Evolutionary conservation across 2,888 invertebrate species (phyloP).

Genomic region (Polyploca ridens): DNA sequence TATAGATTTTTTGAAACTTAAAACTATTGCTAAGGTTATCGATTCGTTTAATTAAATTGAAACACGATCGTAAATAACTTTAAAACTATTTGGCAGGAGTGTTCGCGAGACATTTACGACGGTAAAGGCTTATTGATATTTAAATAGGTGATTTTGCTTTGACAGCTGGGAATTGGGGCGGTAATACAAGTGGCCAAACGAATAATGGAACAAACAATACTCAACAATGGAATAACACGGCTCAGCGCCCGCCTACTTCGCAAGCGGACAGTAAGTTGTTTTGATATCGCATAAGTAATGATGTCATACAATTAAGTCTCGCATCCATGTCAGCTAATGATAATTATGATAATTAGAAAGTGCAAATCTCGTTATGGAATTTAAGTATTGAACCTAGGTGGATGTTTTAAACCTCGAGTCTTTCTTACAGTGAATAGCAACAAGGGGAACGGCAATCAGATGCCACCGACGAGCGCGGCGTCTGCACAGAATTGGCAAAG

Average conservation of each 20-base stretch:
- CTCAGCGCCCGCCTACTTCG: slow-evolving; percentile 80
- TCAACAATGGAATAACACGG: slow-evolving; percentile 80
- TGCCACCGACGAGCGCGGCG: slow-evolving; percentile 73
- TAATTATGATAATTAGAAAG: slow-evolving; percentile 35
- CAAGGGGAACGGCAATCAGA: slow-evolving; percentile 74
- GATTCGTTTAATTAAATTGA: neutral
- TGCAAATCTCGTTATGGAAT: slow-evolving; percentile 27
- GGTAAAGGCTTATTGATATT: slow-evolving; percentile 12
- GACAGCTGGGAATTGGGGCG: slow-evolving; percentile 81
- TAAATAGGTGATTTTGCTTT: slow-evolving; percentile 40
- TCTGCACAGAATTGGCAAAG: slow-evolving; percentile 76
- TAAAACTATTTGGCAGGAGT: slow-evolving; percentile 2
- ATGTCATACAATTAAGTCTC: slow-evolving; percentile 47
- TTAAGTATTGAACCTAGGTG: slow-evolving; percentile 21
- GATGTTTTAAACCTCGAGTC: slow-evolving; percentile 36
- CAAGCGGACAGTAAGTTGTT: slow-evolving; percentile 79
- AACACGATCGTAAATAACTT: slow-evolving; percentile 6
- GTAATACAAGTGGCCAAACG: slow-evolving; percentile 73
- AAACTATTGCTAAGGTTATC: neutral
- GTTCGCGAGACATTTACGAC: slow-evolving; percentile 13
- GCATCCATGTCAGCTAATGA: slow-evolving; percentile 34
- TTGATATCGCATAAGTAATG: slow-evolving; percentile 41
- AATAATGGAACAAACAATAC: slow-evolving; percentile 77
- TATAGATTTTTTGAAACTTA: neutral
- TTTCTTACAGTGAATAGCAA: slow-evolving; percentile 80